Percentiles rank a stretch among this genome's conserved stretches.
These are phyloP conservation scores for Dynastes tityus DNA, from an alignment of 2,888 invertebrate genomes.

Conservation along the genomic window DNA sequence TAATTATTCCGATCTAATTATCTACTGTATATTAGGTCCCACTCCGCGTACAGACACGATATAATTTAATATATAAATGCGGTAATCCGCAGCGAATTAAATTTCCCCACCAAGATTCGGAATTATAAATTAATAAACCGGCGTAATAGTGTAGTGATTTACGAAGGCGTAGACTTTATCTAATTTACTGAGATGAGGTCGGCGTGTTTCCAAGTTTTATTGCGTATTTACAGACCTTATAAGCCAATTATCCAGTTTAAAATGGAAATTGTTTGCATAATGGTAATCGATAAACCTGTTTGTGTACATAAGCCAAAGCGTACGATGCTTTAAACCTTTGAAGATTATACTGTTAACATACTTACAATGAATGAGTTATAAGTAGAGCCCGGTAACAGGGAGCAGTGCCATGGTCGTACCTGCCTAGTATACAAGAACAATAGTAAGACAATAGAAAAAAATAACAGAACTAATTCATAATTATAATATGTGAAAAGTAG, in stretches of 20 bases:
- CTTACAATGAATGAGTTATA: too few species aligned
- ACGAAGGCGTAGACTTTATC: constrained; percentile 9
- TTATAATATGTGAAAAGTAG: too few species aligned
- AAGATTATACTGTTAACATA: too few species aligned
- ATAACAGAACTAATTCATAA: too few species aligned
- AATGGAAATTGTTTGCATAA: constrained; percentile 2
- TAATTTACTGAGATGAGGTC: constrained; percentile 20
- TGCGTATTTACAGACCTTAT: constrained; percentile 13
- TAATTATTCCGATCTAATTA: constrained; percentile 45
- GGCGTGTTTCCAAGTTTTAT: constrained; percentile 25
- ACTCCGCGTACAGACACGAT: background rate
- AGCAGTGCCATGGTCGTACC: too few species aligned
- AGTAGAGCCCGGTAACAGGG: too few species aligned
- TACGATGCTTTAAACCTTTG: background rate
- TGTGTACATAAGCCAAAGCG: background rate
- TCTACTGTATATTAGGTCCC: constrained; percentile 30
- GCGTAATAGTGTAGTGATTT: constrained; percentile 28
- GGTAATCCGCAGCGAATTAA: constrained; percentile 36
- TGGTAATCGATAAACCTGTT: too few species aligned
- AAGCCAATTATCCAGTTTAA: constrained; percentile 8
- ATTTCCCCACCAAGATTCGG: constrained; percentile 34
- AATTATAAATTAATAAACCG: constrained; percentile 45
- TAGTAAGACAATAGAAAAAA: too few species aligned
- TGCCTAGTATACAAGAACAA: too few species aligned
- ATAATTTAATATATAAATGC: constrained; percentile 47